Base-by-base conservation (phyloP, 2,113 vertebrate genomes). In the Salvelinus namaycush region DNA sequence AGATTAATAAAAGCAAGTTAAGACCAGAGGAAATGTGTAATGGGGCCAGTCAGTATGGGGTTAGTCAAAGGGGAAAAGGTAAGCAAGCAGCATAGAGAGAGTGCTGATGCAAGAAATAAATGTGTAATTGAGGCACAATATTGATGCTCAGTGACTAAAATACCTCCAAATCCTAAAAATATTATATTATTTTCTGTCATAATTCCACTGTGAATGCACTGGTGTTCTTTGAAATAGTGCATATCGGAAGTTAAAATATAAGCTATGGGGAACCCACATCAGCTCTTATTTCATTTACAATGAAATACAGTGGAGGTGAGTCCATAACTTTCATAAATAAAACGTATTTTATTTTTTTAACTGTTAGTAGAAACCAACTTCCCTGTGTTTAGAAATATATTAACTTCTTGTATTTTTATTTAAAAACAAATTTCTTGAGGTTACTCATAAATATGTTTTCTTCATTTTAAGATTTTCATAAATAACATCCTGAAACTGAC, bases 401-500 rank as follows among this genome's bases (percentile, higher is more conserved):
- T 94, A 94, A 92, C 88, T 92, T 93, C 92, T 91, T 82, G 90
- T 93, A 75, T 87, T 94, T 93, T 89, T 92, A 93, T 93, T 24
- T 51, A 92, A 94, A 95, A 94, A 93, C 91, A 92, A 93, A 93
- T 81, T 89, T 90, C 89, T 93, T 81, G 83, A 93, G 88, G 89
- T 91, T 93, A 94, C 91, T 93, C 90, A 94, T 94, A 94, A 94
- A 95, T 95, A 95, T 91, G 91, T 93, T 62, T 89, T 87, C 86
- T 92, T 90, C 85, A 86, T 92, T 93, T 86, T 91, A 86, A 65
- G 87, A 84, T 92, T 91, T 92, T 92, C 89, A 94, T 95, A 95
- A 95, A 95, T 95, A 94, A 94, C 93, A 93, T 94, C 93, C 93
- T 91, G 93, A 92, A 94, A 93, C 92, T 93, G 92, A 94, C 91